phyloP scores from a whole-genome alignment of 2,888 invertebrate genomes.

The Panzeria rudis region DNA sequence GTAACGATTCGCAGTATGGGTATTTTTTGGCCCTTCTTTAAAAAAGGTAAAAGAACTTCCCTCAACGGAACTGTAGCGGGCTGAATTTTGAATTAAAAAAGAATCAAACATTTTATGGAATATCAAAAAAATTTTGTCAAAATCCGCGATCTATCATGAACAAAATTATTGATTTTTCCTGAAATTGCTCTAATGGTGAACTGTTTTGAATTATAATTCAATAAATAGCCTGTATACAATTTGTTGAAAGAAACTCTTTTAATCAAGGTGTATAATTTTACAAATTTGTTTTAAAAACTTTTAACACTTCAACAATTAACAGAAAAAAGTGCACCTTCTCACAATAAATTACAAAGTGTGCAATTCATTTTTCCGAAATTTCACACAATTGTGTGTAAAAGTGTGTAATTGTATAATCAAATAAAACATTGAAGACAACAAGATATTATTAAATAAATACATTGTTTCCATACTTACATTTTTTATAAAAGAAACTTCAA shows the following conservation, averaged over 20 bases:
- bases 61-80: no score
- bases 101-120: no score
- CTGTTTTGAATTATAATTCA: not conserved
- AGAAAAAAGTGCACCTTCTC: slow-evolving; percentile 20
- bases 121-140: not conserved
- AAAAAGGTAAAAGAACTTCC: no score
- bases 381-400: slow-evolving; percentile 56
- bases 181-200: no score
- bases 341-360: slow-evolving; percentile 24
- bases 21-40: no score
- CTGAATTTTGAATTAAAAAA: no score
- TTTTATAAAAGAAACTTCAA: slow-evolving; percentile 26
- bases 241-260: not conserved
- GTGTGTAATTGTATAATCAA: slow-evolving; percentile 31
- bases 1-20: no score
- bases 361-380: slow-evolving; percentile 1
- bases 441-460: slow-evolving; percentile 50
- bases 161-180: no score
- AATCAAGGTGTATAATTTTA: slow-evolving; percentile 24
- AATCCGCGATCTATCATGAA: not conserved
- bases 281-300: slow-evolving; percentile 23
- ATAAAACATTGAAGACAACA: slow-evolving; percentile 37
- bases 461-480: not conserved
- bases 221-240: not conserved
- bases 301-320: slow-evolving; percentile 9